A percentile compares a stretch with the other conserved stretches of the same genome.
Evolutionary conservation across 2,888 invertebrate genomes (phyloP).

Genomic region (Athalia rosae): DNA sequence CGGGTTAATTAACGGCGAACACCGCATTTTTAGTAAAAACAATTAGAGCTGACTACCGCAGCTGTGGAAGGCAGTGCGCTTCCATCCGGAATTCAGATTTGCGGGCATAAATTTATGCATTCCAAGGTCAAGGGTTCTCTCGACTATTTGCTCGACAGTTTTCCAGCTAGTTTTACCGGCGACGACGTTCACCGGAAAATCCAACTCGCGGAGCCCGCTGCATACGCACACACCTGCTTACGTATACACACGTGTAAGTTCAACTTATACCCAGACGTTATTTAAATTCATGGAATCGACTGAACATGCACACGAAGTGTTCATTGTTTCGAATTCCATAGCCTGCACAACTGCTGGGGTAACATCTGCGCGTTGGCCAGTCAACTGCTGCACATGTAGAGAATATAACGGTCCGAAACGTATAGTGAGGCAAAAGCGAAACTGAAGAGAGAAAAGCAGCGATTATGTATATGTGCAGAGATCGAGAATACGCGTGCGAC

Average conservation of each 20-base stretch:
- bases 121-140: too few species aligned
- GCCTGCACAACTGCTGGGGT: background rate
- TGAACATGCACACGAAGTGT: conserved; percentile 29
- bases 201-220: background rate
- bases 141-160: too few species aligned
- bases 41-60: background rate
- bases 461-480: background rate
- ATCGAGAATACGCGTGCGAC: background rate
- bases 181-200: background rate
- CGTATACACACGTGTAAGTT: background rate
- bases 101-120: too few species aligned
- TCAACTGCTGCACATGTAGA: background rate
- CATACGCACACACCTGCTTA: background rate
- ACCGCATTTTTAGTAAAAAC: conserved; percentile 6
- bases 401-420: conserved; percentile 10
- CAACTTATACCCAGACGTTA: conserved; percentile 38
- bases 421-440: background rate
- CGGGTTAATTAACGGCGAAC: conserved; percentile 27
- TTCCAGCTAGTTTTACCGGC: too few species aligned
- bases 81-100: too few species aligned
- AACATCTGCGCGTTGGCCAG: conserved; percentile 31
- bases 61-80: background rate
- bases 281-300: conserved; percentile 38
- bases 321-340: conserved; percentile 34
- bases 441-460: background rate